A percentile compares a stretch with the other conserved stretches of the same genome.
Evolutionary conservation across 2,113 vertebrate genomes (phyloP).

Genomic region (Cephalophus harveyi): DNA sequence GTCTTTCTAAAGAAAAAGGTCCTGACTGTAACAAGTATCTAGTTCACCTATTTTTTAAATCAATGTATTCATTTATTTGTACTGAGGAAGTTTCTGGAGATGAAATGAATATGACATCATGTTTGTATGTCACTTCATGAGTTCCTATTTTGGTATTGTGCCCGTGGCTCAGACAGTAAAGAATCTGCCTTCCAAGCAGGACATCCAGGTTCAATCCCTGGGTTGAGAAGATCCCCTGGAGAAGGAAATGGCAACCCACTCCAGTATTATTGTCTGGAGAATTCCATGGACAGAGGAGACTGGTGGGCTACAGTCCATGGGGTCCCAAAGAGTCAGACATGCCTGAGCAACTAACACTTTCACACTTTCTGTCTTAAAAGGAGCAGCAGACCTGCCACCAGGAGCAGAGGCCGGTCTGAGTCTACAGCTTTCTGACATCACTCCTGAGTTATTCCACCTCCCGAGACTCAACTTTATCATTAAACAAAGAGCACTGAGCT

Average conservation of each 20-base stretch:
- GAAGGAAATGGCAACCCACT: neutral
- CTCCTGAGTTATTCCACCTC: neutral
- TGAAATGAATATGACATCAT: neutral
- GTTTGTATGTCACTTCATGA: neutral
- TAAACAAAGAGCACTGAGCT: neutral
- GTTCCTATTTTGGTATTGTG: neutral
- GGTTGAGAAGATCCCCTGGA: neutral
- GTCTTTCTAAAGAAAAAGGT: neutral
- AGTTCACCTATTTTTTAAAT: neutral
- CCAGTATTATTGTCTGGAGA: neutral
- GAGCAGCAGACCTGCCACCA: neutral
- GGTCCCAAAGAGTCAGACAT: neutral
- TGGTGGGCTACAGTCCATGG: neutral
- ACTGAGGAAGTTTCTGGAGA: neutral
- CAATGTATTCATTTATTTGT: neutral
- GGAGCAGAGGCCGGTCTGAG: neutral
- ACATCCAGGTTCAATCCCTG: neutral
- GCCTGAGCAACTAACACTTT: neutral
- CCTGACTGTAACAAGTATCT: neutral
- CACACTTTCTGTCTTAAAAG: neutral
- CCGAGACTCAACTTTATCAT: neutral
- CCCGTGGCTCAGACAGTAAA: neutral
- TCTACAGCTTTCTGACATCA: neutral
- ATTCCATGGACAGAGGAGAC: neutral
- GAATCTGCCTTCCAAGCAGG: neutral